These are phyloP conservation scores for Pristionchus entomophagus DNA, from an alignment of 2,888 invertebrate genomes.

Conservation along the genomic window DNA sequence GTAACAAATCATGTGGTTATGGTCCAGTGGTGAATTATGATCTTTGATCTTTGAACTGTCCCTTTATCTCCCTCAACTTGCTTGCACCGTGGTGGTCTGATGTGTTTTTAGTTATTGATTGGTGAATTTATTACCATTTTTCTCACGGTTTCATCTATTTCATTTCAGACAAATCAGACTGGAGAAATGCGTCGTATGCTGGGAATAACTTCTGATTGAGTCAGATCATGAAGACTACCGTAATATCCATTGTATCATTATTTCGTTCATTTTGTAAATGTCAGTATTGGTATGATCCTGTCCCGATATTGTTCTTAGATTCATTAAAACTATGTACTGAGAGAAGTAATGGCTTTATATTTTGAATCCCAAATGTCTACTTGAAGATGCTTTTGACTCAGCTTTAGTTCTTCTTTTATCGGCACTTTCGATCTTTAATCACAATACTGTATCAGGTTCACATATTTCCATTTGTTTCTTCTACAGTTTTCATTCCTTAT, in stretches of 20 bases:
- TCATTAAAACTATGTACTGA: not conserved
- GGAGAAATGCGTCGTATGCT: slow-evolving; percentile 23
- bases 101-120: not conserved
- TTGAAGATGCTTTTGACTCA: not conserved
- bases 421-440: not conserved
- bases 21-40: not conserved
- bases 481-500: not conserved
- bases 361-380: not conserved
- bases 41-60: not conserved
- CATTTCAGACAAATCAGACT: slow-evolving; percentile 11
- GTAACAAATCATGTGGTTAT: not conserved
- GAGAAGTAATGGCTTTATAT: not conserved
- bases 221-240: not conserved
- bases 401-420: not conserved
- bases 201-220: not conserved
- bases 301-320: not conserved
- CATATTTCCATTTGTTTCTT: not conserved
- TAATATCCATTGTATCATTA: no score
- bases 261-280: no score
- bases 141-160: not conserved
- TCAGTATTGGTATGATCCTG: no score
- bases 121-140: not conserved
- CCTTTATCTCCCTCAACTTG: not conserved
- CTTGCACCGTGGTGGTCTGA: not conserved
- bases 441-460: not conserved